A percentile compares a stretch with the other conserved stretches of the same genome.
Evolutionary conservation across 2,888 invertebrate genomes (phyloP).

Genomic region (Trachelus troglodyta): DNA sequence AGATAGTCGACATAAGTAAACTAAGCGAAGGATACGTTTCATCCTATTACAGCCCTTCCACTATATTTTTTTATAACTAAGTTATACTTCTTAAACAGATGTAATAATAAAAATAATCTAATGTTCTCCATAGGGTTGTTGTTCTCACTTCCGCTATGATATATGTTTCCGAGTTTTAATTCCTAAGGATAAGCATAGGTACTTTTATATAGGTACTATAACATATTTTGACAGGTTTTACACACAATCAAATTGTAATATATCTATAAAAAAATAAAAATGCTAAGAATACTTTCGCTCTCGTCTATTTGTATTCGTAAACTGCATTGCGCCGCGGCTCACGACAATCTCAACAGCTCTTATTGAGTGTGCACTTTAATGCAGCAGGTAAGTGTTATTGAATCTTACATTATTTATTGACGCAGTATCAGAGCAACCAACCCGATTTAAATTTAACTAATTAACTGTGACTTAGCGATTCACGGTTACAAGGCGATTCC

Average conservation of each 20-base stretch:
- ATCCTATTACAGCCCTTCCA: conserved; percentile 45
- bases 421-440: no score
- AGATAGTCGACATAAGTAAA: conserved; percentile 56
- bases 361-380: no score
- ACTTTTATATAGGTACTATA: conserved; percentile 33
- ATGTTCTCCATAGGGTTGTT: conserved; percentile 59
- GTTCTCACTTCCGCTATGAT: conserved; percentile 52
- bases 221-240: conserved; percentile 53
- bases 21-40: conserved; percentile 49
- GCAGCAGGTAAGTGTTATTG: no score
- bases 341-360: no score
- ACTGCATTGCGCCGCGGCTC: no score
- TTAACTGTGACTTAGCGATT: no score
- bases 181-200: conserved; percentile 51
- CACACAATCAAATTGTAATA: conserved; percentile 57
- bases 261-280: conserved; percentile 55
- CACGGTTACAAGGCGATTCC: no score
- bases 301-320: no score
- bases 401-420: no score
- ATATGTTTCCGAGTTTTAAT: conserved; percentile 54
- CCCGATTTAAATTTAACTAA: no score
- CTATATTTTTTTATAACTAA: conserved; percentile 58
- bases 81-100: conserved; percentile 64
- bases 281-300: not conserved
- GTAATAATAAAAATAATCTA: conserved; percentile 64